Conservation (phyloP, 1,140 invertebrate genomes). For the honey bee (Apis mellifera) region Amel_HAv3.1 CM009931.2:23599001-23599500, state of each 20-base stretch:
- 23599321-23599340: constrained; percentile 40
- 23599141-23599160: background rate
- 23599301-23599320: constrained; percentile 66
- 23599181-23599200: background rate
- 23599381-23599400: background rate
- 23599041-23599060: no score
- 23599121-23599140: no score
- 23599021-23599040: no score
- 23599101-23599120: no score
- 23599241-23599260: constrained; percentile 36
- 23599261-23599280: constrained; percentile 62
- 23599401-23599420: constrained; percentile 9
- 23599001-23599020: no score
- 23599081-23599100: no score
- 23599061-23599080: no score
- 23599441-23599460: constrained; percentile 70
- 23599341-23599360: constrained; percentile 34
- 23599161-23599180: background rate
- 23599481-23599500: constrained; percentile 66
- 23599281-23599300: constrained; percentile 24
- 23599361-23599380: constrained; percentile 8
- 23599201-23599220: background rate
- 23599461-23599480: constrained; percentile 66
- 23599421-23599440: constrained; percentile 49
- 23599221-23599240: background rate